Percentiles rank a stretch among this genome's conserved stretches.
These are phyloP conservation scores for Oreortyx pictus DNA, from an alignment of 2,797 vertebrate genomes.

Conservation along the genomic window DNA sequence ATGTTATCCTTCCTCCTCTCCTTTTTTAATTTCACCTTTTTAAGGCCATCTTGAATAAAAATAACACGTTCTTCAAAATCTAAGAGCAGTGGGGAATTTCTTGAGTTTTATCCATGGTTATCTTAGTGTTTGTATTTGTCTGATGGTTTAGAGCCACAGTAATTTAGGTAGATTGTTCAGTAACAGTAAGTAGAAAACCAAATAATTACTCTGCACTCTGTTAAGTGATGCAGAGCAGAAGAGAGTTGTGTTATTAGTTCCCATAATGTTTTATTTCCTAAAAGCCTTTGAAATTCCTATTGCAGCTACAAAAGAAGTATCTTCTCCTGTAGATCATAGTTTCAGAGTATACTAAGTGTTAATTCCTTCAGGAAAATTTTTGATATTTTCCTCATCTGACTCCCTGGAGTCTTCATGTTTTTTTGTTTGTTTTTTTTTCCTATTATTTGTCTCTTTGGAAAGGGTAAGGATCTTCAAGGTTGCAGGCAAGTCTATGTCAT, in stretches of 20 bases:
- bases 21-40: background rate
- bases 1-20: background rate
- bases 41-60: background rate
- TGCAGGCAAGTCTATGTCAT: constrained; percentile 83
- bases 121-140: background rate
- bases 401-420: background rate
- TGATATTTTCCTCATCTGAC: constrained; percentile 59
- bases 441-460: constrained; percentile 40
- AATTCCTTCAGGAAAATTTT: background rate
- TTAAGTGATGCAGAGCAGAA: background rate
- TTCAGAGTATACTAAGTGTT: background rate
- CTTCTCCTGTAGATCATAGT: background rate
- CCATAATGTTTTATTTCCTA: background rate
- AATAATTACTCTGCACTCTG: background rate
- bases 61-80: background rate
- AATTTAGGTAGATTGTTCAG: background rate
- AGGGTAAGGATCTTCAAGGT: constrained; percentile 77
- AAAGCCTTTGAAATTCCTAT: background rate
- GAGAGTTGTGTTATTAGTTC: background rate
- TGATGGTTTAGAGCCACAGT: background rate
- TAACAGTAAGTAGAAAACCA: background rate
- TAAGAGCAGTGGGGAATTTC: background rate
- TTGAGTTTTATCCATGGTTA: background rate
- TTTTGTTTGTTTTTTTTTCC: background rate
- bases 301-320: background rate